Percentiles rank a stretch among this genome's conserved stretches.
These are phyloP conservation scores for Ceratina australensis DNA, from an alignment of 1,140 invertebrate genomes.

Conservation along the genomic window DNA sequence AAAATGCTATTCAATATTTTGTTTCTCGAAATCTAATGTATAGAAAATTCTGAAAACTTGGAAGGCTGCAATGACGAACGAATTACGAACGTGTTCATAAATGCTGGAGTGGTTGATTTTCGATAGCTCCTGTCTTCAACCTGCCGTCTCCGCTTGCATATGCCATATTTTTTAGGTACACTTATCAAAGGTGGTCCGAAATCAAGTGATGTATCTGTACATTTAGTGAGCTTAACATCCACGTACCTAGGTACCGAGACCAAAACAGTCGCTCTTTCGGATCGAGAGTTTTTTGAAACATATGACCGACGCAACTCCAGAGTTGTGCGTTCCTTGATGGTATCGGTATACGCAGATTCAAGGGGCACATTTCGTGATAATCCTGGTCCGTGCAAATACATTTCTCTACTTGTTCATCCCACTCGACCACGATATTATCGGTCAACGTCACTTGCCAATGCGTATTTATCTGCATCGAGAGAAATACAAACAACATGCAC, in stretches of 20 bases:
- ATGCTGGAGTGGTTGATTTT: too few relatives aligned
- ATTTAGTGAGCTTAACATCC: not conserved
- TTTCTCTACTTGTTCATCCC: slow-evolving; percentile 18
- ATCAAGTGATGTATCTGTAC: too few relatives aligned
- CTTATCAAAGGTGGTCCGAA: too few relatives aligned
- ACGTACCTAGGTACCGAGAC: slow-evolving; percentile 55
- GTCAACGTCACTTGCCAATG: slow-evolving; percentile 42
- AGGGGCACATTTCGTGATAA: slow-evolving; percentile 34
- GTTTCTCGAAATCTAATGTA: too few relatives aligned
- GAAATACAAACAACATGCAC: not conserved
- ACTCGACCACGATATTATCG: slow-evolving; percentile 47
- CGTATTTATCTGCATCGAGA: slow-evolving; percentile 55
- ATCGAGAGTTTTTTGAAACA: slow-evolving; percentile 59
- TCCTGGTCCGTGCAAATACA: slow-evolving; percentile 47
- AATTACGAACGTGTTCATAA: too few relatives aligned
- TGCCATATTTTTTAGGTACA: too few relatives aligned
- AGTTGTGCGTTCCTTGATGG: slow-evolving; percentile 53
- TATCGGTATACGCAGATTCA: slow-evolving; percentile 47
- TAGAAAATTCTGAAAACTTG: too few relatives aligned
- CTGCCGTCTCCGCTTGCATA: too few relatives aligned
- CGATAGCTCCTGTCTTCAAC: too few relatives aligned
- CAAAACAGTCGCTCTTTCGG: slow-evolving; percentile 55
- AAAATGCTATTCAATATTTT: too few relatives aligned
- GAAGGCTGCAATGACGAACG: too few relatives aligned
- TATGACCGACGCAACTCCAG: slow-evolving; percentile 53